Evolutionary conservation across 2,888 invertebrate genomes (phyloP), one percentile per base, ranked within the genome.

Genomic region (Andrena hattorfiana): DNA sequence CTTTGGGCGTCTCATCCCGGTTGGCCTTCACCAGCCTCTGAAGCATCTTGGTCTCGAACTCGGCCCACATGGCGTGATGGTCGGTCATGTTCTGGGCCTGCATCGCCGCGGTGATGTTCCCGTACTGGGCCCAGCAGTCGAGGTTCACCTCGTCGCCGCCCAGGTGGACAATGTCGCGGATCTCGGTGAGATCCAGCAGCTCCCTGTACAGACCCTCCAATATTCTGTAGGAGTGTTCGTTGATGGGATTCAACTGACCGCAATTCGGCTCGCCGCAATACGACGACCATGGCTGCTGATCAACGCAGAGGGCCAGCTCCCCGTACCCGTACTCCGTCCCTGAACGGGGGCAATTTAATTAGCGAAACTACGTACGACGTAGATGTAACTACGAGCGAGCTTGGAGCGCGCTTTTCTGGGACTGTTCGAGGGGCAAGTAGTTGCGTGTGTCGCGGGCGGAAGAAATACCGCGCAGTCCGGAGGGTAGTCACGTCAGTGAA

Each of bases 201-300:
- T 98, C 97, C 66, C 95, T 95, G 94, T 97, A 98, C 6, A 98
- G 94, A 60, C 96, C 96, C 91, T 97, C 96, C 30, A 97, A 94
- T 60, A 97, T 95, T 70, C 96, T 95, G 93, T 97, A 97, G 1
- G 97, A 96, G 92, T 97, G 95, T 60, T 97, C 97, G 92, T 97
- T 97, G 85, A 96, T 96, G 2, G 97, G 97, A 94, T 98, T 97
- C 49, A 98, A 94, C 92, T 98, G 97, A 0, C 98, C 98, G 92
- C 98, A 98, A 0, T 98, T 98, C 4, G 98, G 98, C 92, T 98
- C 97, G 16, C 97, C 97, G 92, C 97, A 97, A 94, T 96, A 97
- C 51, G 96, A 95, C 88, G 95, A 96, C 97, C 97, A 97, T 0
- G 97, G 97, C 89, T 97, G 96, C 68, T 96, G 96, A 93, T 98